Conservation (phyloP, 2,888 invertebrate species). For the Macropis europaea region DNA sequence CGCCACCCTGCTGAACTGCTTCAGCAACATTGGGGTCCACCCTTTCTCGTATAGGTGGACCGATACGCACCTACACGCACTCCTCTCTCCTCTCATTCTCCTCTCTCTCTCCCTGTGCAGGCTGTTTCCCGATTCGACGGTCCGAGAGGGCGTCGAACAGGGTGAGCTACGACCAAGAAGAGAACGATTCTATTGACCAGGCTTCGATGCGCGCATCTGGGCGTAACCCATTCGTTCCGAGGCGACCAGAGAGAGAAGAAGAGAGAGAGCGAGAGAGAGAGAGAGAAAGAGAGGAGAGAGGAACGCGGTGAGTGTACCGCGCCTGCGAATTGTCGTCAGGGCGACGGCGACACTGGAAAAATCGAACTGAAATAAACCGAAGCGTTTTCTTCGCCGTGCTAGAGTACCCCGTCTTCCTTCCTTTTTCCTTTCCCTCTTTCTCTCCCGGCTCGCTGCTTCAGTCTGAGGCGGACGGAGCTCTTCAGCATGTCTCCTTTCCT, state of each 20-base stretch:
- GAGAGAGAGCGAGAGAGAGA: slow-evolving; percentile 59
- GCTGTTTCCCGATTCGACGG: slow-evolving; percentile 64
- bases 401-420: slow-evolving; percentile 49
- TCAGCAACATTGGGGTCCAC: slow-evolving; percentile 58
- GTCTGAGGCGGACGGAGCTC: slow-evolving; percentile 23
- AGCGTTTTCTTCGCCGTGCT: slow-evolving; percentile 74
- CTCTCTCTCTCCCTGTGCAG: slow-evolving; percentile 32
- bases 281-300: slow-evolving; percentile 27
- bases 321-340: slow-evolving; percentile 80
- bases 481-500: slow-evolving; percentile 26
- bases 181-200: slow-evolving; percentile 78
- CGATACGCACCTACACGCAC: slow-evolving; percentile 80
- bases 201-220: slow-evolving; percentile 80
- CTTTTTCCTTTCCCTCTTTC: slow-evolving; percentile 34
- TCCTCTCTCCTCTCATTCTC: slow-evolving; percentile 42
- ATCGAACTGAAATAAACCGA: slow-evolving; percentile 80
- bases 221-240: slow-evolving; percentile 78
- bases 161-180: slow-evolving; percentile 53
- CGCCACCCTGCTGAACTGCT: slow-evolving; percentile 55
- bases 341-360: slow-evolving; percentile 79
- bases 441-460: slow-evolving; percentile 24
- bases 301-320: slow-evolving; percentile 70
- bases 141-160: slow-evolving; percentile 50
- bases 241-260: slow-evolving; percentile 41
- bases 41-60: slow-evolving; percentile 79